Base-by-base conservation (phyloP, 2,888 invertebrate genomes). In the Diaprepes abbreviatus region DNA sequence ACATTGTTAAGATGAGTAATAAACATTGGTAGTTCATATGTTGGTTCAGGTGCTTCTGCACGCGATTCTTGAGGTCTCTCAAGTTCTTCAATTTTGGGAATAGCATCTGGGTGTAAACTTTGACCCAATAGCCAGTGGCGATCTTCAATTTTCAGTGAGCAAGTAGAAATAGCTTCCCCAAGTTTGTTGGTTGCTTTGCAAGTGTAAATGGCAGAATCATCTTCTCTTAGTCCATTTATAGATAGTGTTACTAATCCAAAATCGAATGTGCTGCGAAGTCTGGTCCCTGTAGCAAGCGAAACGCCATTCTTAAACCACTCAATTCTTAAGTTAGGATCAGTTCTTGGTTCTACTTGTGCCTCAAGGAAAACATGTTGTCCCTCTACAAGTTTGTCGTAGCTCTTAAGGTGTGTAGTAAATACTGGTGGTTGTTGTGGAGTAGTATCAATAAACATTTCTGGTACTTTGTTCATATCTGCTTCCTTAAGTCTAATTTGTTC, bases 241-340 rank as follows among this genome's bases (percentile, higher is more conserved):
- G 96, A 95, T 24, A 97, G 85, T 0, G 96, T 95, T 0, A 98
- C 98, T 70, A 97, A 89, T 52, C 98, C 98, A 84, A 99, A 98
- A 83, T 99, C 98, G 80, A 98, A 96, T 21, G 96, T 94, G 76
- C 96, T 96, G 80, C 95, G 92, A 72, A 97, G 89, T 76, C 98
- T 90, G 33, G 97, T 93, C 75, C 95, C 95, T 69, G 94, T 94
- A 68, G 93, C 93, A 14, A 96, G 86, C 0, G 93, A 88, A 48
- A 93, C 85, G n/a, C 95, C 94, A 81, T 96, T 96, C 81, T 95
- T 95, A 84, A 93, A 96, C 96, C 96, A 96, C 83, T 96, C 96
- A 64, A 95, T 91, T 69, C 92, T 89, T 36, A 96, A 86, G 80
- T 95, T 93, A 0, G 95, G 94, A 86, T 96, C 96, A 4, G 93